phyloP scores from a whole-genome alignment of 2,797 vertebrate species.

The Myotis myotis region DNA sequence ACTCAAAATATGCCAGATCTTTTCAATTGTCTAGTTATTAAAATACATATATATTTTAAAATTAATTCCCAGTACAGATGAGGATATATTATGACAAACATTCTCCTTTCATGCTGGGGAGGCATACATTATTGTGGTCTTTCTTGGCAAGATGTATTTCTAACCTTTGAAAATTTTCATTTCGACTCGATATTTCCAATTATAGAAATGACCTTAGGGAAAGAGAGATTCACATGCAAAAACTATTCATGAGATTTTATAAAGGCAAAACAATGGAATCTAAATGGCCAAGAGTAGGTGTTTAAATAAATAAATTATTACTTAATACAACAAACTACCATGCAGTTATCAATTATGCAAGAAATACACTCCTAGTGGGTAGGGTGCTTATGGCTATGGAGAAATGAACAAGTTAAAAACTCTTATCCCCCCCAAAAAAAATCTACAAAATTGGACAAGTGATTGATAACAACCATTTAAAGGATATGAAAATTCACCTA shows the following conservation, averaged over 20 bases:
- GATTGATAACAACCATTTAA: slow-evolving; percentile 11
- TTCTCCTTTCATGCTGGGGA: neutral
- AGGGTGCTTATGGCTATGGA: neutral
- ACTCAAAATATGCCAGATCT: neutral
- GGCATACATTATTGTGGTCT: neutral
- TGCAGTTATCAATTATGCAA: slow-evolving; percentile 1
- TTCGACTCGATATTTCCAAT: slow-evolving; percentile 31
- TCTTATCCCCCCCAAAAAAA: neutral
- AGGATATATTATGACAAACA: neutral
- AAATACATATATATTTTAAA: neutral
- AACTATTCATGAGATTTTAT: neutral
- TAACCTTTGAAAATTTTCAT: slow-evolving; percentile 25
- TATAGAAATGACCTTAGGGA: neutral
- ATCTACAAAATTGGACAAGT: neutral
- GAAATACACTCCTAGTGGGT: neutral
- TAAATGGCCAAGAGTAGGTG: neutral
- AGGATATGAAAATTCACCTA: neutral
- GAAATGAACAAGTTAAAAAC: neutral
- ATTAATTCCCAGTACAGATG: neutral
- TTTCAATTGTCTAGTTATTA: neutral
- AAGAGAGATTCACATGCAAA: neutral
- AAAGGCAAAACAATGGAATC: neutral
- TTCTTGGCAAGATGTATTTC: neutral
- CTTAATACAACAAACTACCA: neutral
- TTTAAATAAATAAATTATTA: neutral